These are phyloP conservation scores for Odontomyia ornata DNA, from an alignment of 2,888 invertebrate genomes.

Conservation along the genomic window DNA sequence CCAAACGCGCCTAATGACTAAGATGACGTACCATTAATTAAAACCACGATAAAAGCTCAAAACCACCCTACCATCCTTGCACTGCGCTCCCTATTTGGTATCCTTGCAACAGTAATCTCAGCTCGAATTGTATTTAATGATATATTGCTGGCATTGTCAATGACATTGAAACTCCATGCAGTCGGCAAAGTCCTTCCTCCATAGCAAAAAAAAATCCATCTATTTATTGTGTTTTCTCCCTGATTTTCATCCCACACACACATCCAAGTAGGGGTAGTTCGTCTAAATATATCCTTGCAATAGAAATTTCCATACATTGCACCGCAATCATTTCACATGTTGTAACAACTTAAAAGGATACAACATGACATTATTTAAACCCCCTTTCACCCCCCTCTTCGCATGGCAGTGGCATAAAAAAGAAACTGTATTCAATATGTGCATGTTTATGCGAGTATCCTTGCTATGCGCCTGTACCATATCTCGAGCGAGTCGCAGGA, in stretches of 20 bases:
- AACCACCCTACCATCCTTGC: background rate
- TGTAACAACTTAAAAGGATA: conserved; percentile 39
- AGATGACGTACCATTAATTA: conserved; percentile 11
- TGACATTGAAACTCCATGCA: conserved; percentile 20
- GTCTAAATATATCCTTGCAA: background rate
- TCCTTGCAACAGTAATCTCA: background rate
- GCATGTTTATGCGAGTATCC: too few species aligned
- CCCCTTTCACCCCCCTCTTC: too few species aligned
- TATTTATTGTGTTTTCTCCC: background rate
- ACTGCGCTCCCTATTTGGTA: too few species aligned
- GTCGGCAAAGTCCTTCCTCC: too few species aligned
- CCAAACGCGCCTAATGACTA: too few species aligned
- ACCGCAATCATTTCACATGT: conserved; percentile 34
- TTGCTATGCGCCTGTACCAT: background rate
- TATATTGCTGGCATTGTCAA: conserved; percentile 6
- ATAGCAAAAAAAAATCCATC: background rate
- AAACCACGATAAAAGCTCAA: background rate
- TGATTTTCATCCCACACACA: background rate
- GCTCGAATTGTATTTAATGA: background rate
- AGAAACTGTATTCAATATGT: background rate
- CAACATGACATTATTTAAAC: conserved; percentile 33
- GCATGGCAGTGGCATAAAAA: too few species aligned
- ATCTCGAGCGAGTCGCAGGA: background rate
- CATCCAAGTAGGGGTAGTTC: background rate
- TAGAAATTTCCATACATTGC: conserved; percentile 17